Base-by-base conservation (phyloP, 2,888 invertebrate species). In the Chloroclysta siterata region DNA sequence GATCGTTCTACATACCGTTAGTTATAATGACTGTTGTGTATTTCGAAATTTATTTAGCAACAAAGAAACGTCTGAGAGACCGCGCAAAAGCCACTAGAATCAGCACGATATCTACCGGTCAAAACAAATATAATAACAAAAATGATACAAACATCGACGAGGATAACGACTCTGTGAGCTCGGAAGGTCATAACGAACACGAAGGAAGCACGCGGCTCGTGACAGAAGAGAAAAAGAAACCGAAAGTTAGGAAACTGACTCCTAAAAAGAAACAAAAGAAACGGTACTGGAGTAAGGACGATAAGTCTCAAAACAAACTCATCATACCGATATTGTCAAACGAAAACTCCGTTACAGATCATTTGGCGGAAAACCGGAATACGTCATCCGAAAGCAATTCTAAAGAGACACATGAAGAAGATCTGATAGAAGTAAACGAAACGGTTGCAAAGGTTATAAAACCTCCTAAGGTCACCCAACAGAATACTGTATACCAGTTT, bases 21-120 rank as follows among this genome's bases (percentile, higher is more conserved):
- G 91, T 97, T 65, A 97, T 99, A 76, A 99, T 99, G 99, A 97
- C 98, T 56, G 96, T 98, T 81, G 98, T 99, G 8, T 99, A 99
- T 87, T 95, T 98, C 68, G 98, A 99, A 93, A 99, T 99, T 80
- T 99, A 97, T 87, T 94, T 98, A 74, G 98, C 99, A 2, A 98
- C 99, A 0, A 94, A 97, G 67, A 95, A 97, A 76, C 93, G 99
- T 66, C 89, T 98, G 33, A 92, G 98, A 46, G 97, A 98, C 79
- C 94, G 98, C 28, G 97, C 97, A 36, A 95, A 96, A 77, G 97
- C 97, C 22, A 96, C 97, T 5, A 96, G 96, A 84, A 94, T 97
- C 60, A 96, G 97, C 75, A 95, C 96, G 8, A 95, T 96, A 55
- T 91, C 93, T 10, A 90, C 89, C 60, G 91, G 90, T 13, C 85